Percentiles rank a stretch among this genome's conserved stretches.
phyloP scores from a whole-genome alignment of 2,797 vertebrate species.

The Smutsia gigantea region DNA sequence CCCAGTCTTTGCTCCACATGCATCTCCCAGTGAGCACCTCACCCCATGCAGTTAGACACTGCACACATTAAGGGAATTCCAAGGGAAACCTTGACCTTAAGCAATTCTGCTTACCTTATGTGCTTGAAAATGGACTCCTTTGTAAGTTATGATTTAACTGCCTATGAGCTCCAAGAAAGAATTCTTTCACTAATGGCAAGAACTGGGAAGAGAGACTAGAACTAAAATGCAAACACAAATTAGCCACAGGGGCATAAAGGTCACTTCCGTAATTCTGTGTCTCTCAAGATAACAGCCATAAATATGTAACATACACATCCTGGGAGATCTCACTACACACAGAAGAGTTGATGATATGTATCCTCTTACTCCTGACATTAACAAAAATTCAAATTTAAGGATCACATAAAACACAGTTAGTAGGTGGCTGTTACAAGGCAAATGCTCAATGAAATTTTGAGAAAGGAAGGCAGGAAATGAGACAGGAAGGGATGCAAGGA shows the following conservation, averaged over 20 bases:
- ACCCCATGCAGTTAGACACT: neutral
- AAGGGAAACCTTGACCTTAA: neutral
- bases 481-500: neutral
- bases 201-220: neutral
- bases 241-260: conserved; percentile 18
- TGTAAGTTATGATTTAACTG: neutral
- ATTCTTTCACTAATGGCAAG: neutral
- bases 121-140: neutral
- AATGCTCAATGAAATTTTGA: neutral
- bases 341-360: neutral
- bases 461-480: neutral
- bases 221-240: neutral
- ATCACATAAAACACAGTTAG: neutral
- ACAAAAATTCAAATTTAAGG: neutral
- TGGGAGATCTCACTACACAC: no score
- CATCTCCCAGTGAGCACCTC: neutral
- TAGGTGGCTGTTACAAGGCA: neutral
- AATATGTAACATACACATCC: neutral
- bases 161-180: neutral
- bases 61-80: neutral
- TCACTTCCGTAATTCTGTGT: conserved; percentile 49
- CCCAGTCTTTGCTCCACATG: neutral
- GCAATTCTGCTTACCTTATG: neutral
- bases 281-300: conserved; percentile 67
- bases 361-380: neutral